Percentiles rank a stretch among this genome's conserved stretches.
Conservation (phyloP, 1,140 invertebrate genomes). For the Musca domestica region DNA sequence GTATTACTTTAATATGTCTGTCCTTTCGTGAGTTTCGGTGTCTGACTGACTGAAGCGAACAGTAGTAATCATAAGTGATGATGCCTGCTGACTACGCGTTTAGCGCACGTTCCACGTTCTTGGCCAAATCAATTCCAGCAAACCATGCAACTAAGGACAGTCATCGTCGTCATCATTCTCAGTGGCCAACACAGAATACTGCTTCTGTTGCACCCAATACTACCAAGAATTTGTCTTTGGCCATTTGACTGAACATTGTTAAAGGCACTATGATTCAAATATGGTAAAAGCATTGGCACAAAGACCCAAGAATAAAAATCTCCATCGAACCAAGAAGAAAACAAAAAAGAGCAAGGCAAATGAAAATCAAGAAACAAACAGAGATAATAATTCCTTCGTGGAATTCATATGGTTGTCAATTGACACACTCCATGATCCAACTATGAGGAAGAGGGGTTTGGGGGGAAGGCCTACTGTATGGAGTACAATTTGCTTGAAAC, state of each 20-base stretch:
- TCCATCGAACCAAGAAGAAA: neutral
- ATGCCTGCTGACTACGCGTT: slow-evolving; percentile 20
- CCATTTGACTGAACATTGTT: neutral
- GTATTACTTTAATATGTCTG: too few species aligned
- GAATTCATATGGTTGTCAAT: slow-evolving; percentile 20
- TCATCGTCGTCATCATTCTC: neutral
- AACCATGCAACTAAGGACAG: neutral
- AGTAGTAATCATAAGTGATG: slow-evolving; percentile 19
- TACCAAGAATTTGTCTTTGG: slow-evolving; percentile 13
- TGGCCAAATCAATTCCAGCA: too few species aligned
- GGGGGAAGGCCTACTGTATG: neutral
- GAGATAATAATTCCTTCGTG: slow-evolving; percentile 21
- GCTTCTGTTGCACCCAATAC: slow-evolving; percentile 4
- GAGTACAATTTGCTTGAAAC: too few species aligned
- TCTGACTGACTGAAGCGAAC: too few species aligned
- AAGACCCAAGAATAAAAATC: too few species aligned
- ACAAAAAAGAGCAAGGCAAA: neutral
- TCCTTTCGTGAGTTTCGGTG: too few species aligned
- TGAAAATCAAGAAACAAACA: slow-evolving; percentile 9
- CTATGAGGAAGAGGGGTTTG: too few species aligned
- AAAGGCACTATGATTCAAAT: neutral
- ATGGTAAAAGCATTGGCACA: neutral
- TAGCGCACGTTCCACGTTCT: slow-evolving; percentile 12
- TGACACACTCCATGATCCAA: slow-evolving; percentile 7
- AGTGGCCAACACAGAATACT: neutral